These are phyloP conservation scores for Hoplias malabaricus DNA, from an alignment of 2,113 vertebrate species.

Conservation along the genomic window DNA sequence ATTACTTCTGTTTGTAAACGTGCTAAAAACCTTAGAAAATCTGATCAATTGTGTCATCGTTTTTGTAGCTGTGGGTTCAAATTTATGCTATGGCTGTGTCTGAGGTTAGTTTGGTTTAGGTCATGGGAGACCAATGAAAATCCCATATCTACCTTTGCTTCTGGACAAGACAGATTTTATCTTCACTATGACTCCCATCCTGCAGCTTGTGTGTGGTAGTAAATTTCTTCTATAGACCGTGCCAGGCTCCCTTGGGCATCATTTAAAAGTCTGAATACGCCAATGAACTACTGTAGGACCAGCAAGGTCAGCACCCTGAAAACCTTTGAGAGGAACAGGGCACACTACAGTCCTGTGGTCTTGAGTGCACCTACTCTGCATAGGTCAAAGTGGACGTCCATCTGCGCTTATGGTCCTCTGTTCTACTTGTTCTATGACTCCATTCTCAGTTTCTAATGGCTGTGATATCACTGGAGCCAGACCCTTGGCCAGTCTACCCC, in stretches of 20 bases:
- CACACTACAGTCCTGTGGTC: background rate
- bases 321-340: background rate
- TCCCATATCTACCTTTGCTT: background rate
- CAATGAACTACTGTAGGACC: constrained; percentile 1
- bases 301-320: constrained; percentile 5
- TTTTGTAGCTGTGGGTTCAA: background rate
- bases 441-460: constrained; percentile 39
- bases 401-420: constrained; percentile 4
- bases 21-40: background rate
- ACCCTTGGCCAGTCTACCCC: constrained; percentile 37
- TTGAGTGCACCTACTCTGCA: background rate
- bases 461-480: constrained; percentile 58
- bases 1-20: background rate
- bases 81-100: constrained; percentile 11
- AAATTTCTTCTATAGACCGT: constrained; percentile 30
- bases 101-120: constrained; percentile 8
- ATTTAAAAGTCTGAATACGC: constrained; percentile 29
- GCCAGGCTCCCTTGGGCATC: constrained; percentile 5
- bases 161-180: constrained; percentile 29
- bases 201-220: constrained; percentile 1
- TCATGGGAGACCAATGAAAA: constrained; percentile 10
- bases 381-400: constrained; percentile 31
- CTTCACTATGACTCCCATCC: background rate
- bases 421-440: constrained; percentile 16
- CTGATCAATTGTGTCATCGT: constrained; percentile 1